Evolutionary conservation across 2,113 vertebrate species (phyloP).

Genomic region (Ranitomeya variabilis): DNA sequence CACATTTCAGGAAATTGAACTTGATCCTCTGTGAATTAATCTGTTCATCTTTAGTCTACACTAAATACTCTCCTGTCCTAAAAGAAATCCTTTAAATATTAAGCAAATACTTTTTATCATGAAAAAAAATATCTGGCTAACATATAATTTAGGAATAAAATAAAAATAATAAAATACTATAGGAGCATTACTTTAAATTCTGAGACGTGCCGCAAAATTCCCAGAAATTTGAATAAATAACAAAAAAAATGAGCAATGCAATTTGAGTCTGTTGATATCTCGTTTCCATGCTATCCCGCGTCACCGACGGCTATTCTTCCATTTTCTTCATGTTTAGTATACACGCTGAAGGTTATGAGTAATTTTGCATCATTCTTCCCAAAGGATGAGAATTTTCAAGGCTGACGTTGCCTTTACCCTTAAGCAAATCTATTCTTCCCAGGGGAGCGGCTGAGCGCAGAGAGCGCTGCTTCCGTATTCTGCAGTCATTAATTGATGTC

Average conservation of each 20-base stretch:
- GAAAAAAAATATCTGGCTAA: too few species aligned
- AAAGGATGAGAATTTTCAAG: constrained; percentile 36
- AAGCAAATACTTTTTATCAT: too few species aligned
- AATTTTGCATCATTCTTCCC: constrained; percentile 38
- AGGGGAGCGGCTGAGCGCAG: constrained; percentile 38
- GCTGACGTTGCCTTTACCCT: constrained; percentile 38
- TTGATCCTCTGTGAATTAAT: too few species aligned
- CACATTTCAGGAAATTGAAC: too few species aligned
- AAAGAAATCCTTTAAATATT: too few species aligned
- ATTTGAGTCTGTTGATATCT: not conserved
- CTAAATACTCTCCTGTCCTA: too few species aligned
- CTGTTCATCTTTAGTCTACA: too few species aligned
- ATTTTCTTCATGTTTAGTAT: not conserved
- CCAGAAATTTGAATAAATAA: too few species aligned
- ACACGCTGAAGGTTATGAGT: constrained; percentile 34
- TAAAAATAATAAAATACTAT: too few species aligned
- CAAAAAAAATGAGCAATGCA: not conserved
- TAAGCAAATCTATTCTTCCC: constrained; percentile 45
- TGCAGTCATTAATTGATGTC: constrained; percentile 55
- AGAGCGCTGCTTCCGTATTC: constrained; percentile 45
- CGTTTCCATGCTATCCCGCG: not conserved
- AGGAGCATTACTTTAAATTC: too few species aligned
- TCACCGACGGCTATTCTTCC: not conserved
- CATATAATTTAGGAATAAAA: too few species aligned
- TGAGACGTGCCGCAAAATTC: too few species aligned